Conservation (phyloP, 2,797 vertebrate species). For the Holocentrus rufus region DNA sequence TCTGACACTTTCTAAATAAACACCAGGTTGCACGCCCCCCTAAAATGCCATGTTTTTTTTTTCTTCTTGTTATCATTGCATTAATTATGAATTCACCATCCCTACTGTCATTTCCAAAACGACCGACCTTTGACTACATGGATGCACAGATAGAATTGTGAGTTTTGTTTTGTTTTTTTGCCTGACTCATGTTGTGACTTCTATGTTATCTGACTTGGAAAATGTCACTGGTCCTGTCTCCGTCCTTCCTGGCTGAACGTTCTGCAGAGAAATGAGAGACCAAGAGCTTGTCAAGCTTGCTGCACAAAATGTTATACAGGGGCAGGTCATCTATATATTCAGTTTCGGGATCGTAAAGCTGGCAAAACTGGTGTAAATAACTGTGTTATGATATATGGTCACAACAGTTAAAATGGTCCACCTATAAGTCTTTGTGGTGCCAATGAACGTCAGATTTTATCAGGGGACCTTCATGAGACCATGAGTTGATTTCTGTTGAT, state of each 20-base stretch:
- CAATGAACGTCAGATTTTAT: slow-evolving; percentile 24
- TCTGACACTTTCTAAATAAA: slow-evolving; percentile 56
- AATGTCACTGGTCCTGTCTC: slow-evolving; percentile 79
- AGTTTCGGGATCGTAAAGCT: slow-evolving; percentile 25
- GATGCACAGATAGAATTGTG: slow-evolving; percentile 71
- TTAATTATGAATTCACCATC: slow-evolving; percentile 80
- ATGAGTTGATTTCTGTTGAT: not conserved
- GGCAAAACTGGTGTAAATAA: slow-evolving; percentile 23
- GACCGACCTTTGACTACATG: slow-evolving; percentile 78
- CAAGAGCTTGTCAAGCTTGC: slow-evolving; percentile 45
- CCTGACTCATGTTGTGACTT: slow-evolving; percentile 68
- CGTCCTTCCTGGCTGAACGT: slow-evolving; percentile 60
- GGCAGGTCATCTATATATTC: slow-evolving; percentile 23
- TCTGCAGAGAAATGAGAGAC: slow-evolving; percentile 50
- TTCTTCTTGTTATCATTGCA: slow-evolving; percentile 68
- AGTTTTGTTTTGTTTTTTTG: slow-evolving; percentile 51
- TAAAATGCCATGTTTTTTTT: slow-evolving; percentile 80
- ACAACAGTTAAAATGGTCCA: slow-evolving; percentile 8
- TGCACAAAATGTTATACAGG: slow-evolving; percentile 29
- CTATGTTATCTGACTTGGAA: slow-evolving; percentile 79
- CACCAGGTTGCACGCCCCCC: slow-evolving; percentile 55
- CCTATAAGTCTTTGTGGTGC: not conserved
- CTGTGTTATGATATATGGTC: not conserved
- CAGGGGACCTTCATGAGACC: not conserved
- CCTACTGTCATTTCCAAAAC: slow-evolving; percentile 77